Evolutionary conservation across 2,113 vertebrate species (phyloP).

Genomic region (Columba janthina): DNA sequence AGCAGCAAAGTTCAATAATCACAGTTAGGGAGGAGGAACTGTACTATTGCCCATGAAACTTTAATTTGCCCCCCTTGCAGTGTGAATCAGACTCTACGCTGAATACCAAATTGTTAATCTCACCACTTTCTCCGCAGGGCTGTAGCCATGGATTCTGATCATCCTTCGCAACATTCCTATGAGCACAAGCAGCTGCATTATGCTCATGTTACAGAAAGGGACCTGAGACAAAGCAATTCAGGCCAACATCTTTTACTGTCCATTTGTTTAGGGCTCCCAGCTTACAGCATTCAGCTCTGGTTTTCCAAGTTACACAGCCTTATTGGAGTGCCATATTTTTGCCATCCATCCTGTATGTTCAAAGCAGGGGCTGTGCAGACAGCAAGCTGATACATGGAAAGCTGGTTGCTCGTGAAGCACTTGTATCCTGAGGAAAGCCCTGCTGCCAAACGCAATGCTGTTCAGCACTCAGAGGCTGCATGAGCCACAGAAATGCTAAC

Average conservation of each 20-base stretch:
- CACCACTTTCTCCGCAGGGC: fast-evolving
- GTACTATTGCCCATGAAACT: not conserved
- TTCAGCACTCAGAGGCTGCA: not conserved
- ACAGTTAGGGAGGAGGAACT: not conserved
- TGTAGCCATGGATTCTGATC: not conserved
- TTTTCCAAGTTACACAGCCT: not conserved
- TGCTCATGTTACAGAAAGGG: not conserved
- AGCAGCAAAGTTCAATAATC: not conserved
- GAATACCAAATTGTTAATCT: not conserved
- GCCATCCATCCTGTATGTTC: not conserved
- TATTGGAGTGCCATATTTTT: not conserved
- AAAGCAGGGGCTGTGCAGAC: not conserved
- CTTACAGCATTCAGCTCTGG: not conserved
- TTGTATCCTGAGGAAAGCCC: not conserved
- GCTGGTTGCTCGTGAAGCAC: fast-evolving
- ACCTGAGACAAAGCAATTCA: not conserved
- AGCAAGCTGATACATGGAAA: fast-evolving
- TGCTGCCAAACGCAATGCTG: not conserved
- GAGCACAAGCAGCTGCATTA: not conserved
- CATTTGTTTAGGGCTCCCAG: not conserved
- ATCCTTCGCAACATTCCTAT: not conserved
- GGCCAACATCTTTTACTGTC: not conserved
- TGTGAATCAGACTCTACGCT: not conserved
- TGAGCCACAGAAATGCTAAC: not conserved
- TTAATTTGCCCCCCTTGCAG: not conserved